Conservation (phyloP, 2,888 invertebrate genomes). For the Drosophila fulvimacula region DNA sequence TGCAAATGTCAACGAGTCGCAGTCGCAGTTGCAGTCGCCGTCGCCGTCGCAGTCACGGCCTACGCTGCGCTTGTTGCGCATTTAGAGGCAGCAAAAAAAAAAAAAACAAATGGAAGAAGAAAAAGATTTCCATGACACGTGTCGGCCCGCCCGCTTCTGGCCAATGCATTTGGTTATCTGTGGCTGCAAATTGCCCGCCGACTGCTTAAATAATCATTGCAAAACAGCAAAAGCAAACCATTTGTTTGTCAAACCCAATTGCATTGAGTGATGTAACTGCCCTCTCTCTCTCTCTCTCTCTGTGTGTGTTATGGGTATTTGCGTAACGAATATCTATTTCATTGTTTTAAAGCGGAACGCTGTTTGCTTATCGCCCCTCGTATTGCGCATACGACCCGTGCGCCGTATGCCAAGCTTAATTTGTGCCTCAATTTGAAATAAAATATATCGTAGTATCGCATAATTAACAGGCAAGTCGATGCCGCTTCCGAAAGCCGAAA, state of each 20-base stretch:
- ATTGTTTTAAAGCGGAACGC: constrained; percentile 35
- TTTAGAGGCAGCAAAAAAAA: constrained; percentile 30
- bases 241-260: constrained; percentile 66
- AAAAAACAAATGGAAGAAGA: too few relatives aligned
- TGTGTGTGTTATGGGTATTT: neutral
- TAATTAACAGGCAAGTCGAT: constrained; percentile 66
- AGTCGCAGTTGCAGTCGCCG: constrained; percentile 8
- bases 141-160: constrained; percentile 31
- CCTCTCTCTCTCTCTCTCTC: neutral
- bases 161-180: constrained; percentile 43
- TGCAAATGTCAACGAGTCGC: constrained; percentile 68
- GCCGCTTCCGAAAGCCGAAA: constrained; percentile 58
- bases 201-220: constrained; percentile 43
- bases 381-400: constrained; percentile 46
- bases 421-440: constrained; percentile 23
- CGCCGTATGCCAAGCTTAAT: constrained; percentile 13
- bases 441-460: constrained; percentile 46
- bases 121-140: constrained; percentile 56
- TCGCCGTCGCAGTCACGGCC: constrained; percentile 21
- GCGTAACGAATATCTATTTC: constrained; percentile 29
- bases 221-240: constrained; percentile 24
- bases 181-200: constrained; percentile 21
- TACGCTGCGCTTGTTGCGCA: constrained; percentile 61
- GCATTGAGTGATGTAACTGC: constrained; percentile 56
- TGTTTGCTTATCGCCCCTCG: constrained; percentile 34